phyloP scores from a whole-genome alignment of 2,888 invertebrate species.

The Yponomeuta plumbellus region DNA sequence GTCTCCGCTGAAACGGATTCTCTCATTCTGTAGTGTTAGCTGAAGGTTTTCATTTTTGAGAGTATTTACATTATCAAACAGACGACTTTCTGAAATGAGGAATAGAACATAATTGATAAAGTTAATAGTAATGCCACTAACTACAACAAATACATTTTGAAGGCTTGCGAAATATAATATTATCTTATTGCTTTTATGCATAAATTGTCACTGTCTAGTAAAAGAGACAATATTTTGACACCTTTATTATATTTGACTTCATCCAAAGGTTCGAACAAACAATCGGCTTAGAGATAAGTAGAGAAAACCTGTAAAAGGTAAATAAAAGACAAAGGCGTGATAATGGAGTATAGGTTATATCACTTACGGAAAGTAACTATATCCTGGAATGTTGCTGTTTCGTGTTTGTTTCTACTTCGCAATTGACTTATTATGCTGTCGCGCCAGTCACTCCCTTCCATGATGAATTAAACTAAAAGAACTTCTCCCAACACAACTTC shows the following conservation, averaged over 20 bases:
- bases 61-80: conserved; percentile 89
- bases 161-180: not conserved
- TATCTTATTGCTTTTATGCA: not conserved
- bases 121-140: conserved; percentile 13
- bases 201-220: not conserved
- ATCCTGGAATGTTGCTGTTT: conserved; percentile 86
- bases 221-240: not conserved
- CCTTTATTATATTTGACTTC: too few relatives aligned
- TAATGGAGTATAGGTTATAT: conserved; percentile 44
- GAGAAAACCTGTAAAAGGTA: conserved; percentile 26
- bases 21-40: conserved; percentile 90
- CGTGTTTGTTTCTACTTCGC: conserved; percentile 83
- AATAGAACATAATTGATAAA: conserved; percentile 15
- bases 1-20: conserved; percentile 79
- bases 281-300: conserved; percentile 7
- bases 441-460: conserved; percentile 80
- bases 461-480: conserved; percentile 43
- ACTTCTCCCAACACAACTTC: conserved; percentile 29
- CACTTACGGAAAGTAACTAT: conserved; percentile 88
- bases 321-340: conserved; percentile 28
- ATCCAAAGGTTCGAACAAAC: conserved; percentile 1
- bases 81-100: conserved; percentile 84
- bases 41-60: conserved; percentile 90
- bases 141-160: conserved; percentile 11
- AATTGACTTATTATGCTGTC: conserved; percentile 82